A percentile compares a stretch with the other conserved stretches of the same genome.
Evolutionary conservation across 2,888 invertebrate genomes (phyloP).

Genomic region (Anoplius nigerrimus): DNA sequence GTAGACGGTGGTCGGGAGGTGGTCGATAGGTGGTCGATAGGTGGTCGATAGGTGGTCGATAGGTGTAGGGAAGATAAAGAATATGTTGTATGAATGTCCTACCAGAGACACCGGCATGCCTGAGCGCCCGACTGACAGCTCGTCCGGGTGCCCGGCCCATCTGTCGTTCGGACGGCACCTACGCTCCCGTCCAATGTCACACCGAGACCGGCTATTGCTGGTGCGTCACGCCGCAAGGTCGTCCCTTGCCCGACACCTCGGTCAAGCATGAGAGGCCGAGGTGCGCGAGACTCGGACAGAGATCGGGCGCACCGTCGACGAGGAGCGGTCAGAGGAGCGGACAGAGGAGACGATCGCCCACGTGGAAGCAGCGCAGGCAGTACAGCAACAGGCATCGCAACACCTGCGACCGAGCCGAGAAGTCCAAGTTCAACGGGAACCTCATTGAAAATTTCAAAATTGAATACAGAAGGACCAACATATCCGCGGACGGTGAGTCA

Average conservation of each 20-base stretch:
- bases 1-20: background rate
- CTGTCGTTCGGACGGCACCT: slow-evolving; percentile 90
- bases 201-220: slow-evolving; percentile 87
- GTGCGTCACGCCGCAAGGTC: slow-evolving; percentile 92
- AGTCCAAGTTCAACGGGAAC: slow-evolving; percentile 88
- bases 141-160: slow-evolving; percentile 82
- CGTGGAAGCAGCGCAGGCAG: slow-evolving; percentile 64
- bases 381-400: slow-evolving; percentile 66
- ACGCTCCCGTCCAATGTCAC: slow-evolving; percentile 91
- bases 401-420: slow-evolving; percentile 84
- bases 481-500: slow-evolving; percentile 64
- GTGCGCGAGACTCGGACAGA: slow-evolving; percentile 76
- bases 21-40: no score
- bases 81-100: no score
- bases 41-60: no score
- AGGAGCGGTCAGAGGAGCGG: slow-evolving; percentile 55
- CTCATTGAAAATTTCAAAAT: slow-evolving; percentile 90
- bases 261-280: slow-evolving; percentile 83
- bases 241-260: slow-evolving; percentile 88
- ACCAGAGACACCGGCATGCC: slow-evolving; percentile 74
- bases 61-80: no score
- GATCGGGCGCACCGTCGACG: slow-evolving; percentile 40
- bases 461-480: slow-evolving; percentile 79
- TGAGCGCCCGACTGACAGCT: slow-evolving; percentile 73
- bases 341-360: slow-evolving; percentile 63